Evolutionary conservation across 1,140 invertebrate genomes (phyloP), one percentile per base, ranked within the genome.

Genomic region (Dendroctonus ponderosae): DNA sequence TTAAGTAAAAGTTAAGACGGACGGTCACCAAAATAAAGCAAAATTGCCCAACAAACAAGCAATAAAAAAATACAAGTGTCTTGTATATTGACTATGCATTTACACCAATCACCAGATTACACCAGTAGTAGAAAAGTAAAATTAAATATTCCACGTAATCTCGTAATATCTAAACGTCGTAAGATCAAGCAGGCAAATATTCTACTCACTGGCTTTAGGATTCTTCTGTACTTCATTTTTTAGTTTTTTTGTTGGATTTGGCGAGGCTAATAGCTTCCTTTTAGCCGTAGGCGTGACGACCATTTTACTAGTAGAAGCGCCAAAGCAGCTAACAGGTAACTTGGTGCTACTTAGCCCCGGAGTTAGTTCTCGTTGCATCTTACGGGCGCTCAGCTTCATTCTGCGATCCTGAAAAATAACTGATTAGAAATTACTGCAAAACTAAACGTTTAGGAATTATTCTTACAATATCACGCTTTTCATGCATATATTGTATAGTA

Each of bases 341-440:
- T 68, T 71, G 7, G 43, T 37, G 9, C 61, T 49, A 14, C 51
- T 61, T 3, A 49, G 42, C 6, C 15, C 14, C 14, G 15, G 12
- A 2, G 56, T 70, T 9, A 64, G 49, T 12, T 71, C 70, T 44
- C 67, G 12, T 59, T 73, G 65, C 49, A 62, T 42, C 53, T 74
- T 74, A 26, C 68, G 61, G 9, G 71, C 70, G 52, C 71, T 74
- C 40, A 73, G 43, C 58, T 73, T 72, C 56, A 66, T 69, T 39
- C 71, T 71, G 8, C 42, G 60, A 7, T 61, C 15, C 66, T 72
- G 42, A 51, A 67, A 67, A 39, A 59, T 26, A 61, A 59, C 52
- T 46, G 14, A 37, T 41, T 41, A 56, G 15, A 15, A 26, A 26
- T 46, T 15, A 63, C 37, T 62, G 9, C 42, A 44, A 11, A 39